Evolutionary conservation across 1,140 invertebrate genomes (phyloP).

Genomic region (Apis laboriosa): DNA sequence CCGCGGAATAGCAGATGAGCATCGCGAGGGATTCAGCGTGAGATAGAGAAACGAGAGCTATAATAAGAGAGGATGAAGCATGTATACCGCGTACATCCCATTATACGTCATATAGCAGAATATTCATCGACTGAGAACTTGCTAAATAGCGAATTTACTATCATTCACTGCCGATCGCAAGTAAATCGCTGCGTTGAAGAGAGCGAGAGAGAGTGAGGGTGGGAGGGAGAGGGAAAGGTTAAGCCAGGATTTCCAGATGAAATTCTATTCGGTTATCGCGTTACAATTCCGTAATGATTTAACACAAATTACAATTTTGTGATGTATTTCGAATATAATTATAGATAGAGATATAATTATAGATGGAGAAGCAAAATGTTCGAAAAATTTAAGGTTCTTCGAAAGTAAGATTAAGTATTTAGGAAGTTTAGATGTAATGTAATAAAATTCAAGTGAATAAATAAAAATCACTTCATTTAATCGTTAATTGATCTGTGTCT

Average conservation of each 20-base stretch:
- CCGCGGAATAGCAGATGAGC: constrained; percentile 36
- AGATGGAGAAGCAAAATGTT: background rate
- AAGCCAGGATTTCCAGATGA: constrained; percentile 2
- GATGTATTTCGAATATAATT: background rate
- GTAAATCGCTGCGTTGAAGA: constrained; percentile 17
- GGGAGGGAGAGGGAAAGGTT: no score
- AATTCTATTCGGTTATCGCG: constrained; percentile 51
- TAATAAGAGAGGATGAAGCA: constrained; percentile 53
- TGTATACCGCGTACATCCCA: constrained; percentile 41
- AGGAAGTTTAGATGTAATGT: no score
- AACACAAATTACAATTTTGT: background rate
- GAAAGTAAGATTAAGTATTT: no score
- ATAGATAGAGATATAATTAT: no score
- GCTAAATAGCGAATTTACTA: constrained; percentile 63
- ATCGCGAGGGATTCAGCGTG: constrained; percentile 45
- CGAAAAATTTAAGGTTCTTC: no score
- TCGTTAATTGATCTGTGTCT: no score
- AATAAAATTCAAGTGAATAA: no score
- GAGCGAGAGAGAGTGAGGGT: background rate
- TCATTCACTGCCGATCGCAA: constrained; percentile 47
- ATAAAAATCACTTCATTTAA: no score
- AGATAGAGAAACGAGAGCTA: constrained; percentile 21
- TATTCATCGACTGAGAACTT: constrained; percentile 62
- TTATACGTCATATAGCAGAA: constrained; percentile 54
- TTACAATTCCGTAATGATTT: constrained; percentile 43